These are phyloP conservation scores for Anoncus sp. DNA, from an alignment of 2,888 invertebrate genomes.

Conservation along the genomic window DNA sequence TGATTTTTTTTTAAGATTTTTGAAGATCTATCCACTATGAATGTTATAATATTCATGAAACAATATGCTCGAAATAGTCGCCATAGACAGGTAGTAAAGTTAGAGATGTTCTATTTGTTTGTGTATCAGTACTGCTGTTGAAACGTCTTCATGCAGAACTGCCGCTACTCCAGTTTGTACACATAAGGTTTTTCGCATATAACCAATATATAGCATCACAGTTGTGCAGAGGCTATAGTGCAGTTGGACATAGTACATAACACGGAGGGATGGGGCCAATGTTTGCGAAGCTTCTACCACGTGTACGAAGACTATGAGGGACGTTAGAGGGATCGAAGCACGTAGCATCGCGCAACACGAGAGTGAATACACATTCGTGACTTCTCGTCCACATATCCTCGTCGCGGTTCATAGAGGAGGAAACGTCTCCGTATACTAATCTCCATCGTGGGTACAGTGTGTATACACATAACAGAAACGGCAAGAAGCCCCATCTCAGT, in stretches of 20 bases:
- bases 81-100: too few species aligned
- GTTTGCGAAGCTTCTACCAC: neutral
- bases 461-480: conserved; percentile 15
- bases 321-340: too few species aligned
- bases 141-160: conserved; percentile 1
- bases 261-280: too few species aligned
- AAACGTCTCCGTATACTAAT: conserved; percentile 18
- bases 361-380: conserved; percentile 25
- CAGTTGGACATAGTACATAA: too few species aligned
- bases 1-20: too few species aligned
- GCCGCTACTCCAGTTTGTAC: neutral
- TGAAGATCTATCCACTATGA: too few species aligned
- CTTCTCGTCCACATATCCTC: conserved; percentile 27
- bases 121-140: neutral
- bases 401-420: conserved; percentile 1
- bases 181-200: neutral
- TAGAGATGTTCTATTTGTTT: too few species aligned
- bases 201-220: neutral
- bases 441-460: conserved; percentile 15
- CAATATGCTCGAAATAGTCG: too few species aligned
- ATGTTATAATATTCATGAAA: too few species aligned
- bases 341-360: neutral
- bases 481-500: conserved; percentile 19
- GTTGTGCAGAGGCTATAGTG: too few species aligned
- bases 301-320: too few species aligned